phyloP scores from a whole-genome alignment of 2,113 vertebrate genomes.

The Hipposideros armiger region DNA sequence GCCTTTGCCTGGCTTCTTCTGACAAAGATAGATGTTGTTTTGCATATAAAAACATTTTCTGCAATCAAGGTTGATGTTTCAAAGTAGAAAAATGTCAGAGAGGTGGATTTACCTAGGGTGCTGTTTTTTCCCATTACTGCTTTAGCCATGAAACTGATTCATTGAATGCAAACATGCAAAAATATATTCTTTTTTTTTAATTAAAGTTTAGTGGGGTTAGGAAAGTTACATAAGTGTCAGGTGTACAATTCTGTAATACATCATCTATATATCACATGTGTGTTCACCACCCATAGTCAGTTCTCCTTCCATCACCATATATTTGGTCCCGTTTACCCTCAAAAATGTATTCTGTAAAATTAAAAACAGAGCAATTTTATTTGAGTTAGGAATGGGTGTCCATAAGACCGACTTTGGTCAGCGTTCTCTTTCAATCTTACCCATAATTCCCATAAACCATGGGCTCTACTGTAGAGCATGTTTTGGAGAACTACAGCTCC shows the following conservation, averaged over 20 bases:
- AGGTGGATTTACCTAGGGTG: not conserved
- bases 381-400: not conserved
- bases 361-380: not conserved
- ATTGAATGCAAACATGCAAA: not conserved
- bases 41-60: not conserved
- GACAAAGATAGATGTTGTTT: not conserved
- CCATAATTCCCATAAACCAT: not conserved
- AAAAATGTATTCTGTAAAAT: not conserved
- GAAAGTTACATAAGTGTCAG: too few species aligned
- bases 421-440: not conserved
- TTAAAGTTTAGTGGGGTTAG: too few species aligned
- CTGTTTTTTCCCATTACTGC: not conserved
- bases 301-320: too few species aligned
- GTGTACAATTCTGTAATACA: too few species aligned
- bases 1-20: not conserved
- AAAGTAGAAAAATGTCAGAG: not conserved
- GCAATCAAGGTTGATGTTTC: not conserved
- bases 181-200: not conserved
- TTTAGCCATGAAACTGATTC: not conserved
- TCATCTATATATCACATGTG: too few species aligned
- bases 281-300: too few species aligned
- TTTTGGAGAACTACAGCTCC: not conserved
- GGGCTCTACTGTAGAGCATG: not conserved
- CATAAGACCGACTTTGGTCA: not conserved
- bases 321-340: too few species aligned